Percentiles rank a stretch among this genome's conserved stretches.
Conservation (phyloP, 2,113 vertebrate genomes). For the Haemorhous mexicanus region DNA sequence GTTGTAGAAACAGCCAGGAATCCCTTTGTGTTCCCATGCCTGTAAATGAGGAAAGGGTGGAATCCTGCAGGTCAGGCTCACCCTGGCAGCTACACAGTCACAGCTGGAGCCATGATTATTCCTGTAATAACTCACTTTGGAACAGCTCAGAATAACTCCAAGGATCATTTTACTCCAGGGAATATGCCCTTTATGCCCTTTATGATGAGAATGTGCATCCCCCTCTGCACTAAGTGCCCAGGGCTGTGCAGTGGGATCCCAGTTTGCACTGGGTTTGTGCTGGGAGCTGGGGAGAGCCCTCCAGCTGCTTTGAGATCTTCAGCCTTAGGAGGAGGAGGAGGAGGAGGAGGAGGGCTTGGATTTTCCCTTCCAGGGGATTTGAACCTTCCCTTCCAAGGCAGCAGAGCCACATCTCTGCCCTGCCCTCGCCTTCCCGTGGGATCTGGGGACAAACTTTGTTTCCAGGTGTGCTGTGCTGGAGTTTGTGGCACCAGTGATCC, state of each 20-base stretch:
- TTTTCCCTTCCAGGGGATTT: background rate
- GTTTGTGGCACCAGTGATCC: background rate
- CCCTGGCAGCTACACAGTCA: background rate
- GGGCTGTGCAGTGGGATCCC: background rate
- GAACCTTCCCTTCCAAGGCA: background rate
- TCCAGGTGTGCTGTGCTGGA: fast-evolving
- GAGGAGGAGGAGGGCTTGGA: too few relatives aligned
- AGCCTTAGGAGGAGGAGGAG: fast-evolving
- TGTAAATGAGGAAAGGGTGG: background rate
- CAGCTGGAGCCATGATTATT: background rate
- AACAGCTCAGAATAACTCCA: background rate
- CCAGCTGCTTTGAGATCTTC: fast-evolving
- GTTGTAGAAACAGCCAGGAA: background rate
- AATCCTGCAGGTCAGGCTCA: background rate
- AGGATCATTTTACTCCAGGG: background rate
- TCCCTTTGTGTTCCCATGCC: background rate
- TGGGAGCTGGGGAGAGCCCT: background rate
- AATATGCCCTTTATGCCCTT: background rate
- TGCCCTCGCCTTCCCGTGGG: fast-evolving
- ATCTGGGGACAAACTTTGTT: fast-evolving
- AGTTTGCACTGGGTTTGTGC: background rate
- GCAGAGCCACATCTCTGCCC: fast-evolving
- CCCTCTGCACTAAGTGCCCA: background rate
- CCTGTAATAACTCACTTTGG: background rate
- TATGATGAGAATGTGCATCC: background rate